Base-by-base conservation (phyloP, 1,140 invertebrate species). In the Odontomachus brunneus region DNA sequence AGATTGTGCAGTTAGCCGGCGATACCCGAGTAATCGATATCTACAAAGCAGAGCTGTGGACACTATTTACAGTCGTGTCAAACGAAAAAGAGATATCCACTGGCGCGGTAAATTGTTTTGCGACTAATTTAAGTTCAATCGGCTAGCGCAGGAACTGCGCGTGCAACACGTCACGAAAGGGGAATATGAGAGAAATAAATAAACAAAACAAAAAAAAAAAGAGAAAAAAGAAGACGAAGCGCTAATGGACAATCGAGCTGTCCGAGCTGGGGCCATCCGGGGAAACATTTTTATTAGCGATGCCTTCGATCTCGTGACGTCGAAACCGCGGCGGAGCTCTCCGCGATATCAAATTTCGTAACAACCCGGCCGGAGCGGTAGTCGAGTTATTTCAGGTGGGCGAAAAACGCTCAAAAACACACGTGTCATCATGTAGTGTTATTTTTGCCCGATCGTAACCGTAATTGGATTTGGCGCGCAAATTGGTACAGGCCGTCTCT, bases 341-440 rank as follows among this genome's bases (percentile, higher is more conserved):
- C 75, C 75, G 65, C 51, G 75, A 80, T 80, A 80, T 80, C 75
- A 80, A 80, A 80, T 80, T 80, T 80, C 75, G 75, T 80, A 76
- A 80, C 75, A 78, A 78, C 53, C 65, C 51, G 51, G 65, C 24
- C 75, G 26, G 17, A 51, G 17, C 65, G 65, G 65, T 44, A 80
- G 75, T 71, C 75, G 75, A 80, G 75, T 80, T 80, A 71, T 80
- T 80, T 80, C 75, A 80, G 75, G 75, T 80, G 75, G 75, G 51
- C 75, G 51, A 69, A 80, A 80, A 80, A 80, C 75, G 75, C 75
- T 80, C 75, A 71, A 80, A 80, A 80, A 80, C 75, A 80, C 75
- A 80, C 75, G 75, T 80, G 75, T 80, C 75, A 80, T 80, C 75
- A 71, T 80, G 75, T 80, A 80, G 75, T 80, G 75, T 80, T 80